Evolutionary conservation across 2,888 invertebrate species (phyloP).

Genomic region (Ormyrus pomaceus): DNA sequence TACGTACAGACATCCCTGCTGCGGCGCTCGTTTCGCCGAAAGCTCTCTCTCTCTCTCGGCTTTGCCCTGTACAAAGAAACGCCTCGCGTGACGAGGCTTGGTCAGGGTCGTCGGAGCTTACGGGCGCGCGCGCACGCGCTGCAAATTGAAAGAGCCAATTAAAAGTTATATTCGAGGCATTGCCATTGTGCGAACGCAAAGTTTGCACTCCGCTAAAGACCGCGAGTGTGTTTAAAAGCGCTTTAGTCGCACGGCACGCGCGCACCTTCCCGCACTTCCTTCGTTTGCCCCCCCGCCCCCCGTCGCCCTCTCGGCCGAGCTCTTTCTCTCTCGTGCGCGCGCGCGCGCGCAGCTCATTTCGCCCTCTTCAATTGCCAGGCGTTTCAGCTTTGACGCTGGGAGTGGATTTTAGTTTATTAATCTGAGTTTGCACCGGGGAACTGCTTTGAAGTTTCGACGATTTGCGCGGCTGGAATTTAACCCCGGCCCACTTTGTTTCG

Average conservation of each 20-base stretch:
- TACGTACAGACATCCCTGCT: no score
- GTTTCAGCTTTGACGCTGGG: neutral
- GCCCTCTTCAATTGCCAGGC: no score
- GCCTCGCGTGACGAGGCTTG: no score
- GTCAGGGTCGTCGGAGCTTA: neutral
- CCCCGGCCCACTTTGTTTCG: no score
- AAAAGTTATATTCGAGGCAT: constrained; percentile 62
- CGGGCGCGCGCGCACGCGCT: constrained; percentile 1
- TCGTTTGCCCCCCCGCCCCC: no score
- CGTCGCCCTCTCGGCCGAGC: neutral
- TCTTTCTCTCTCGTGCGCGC: neutral
- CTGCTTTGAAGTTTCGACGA: neutral
- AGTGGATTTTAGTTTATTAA: constrained; percentile 8
- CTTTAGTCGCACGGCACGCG: neutral
- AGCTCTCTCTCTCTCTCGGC: no score
- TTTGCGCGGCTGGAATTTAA: neutral
- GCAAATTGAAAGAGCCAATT: constrained; percentile 68
- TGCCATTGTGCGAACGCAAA: constrained; percentile 11
- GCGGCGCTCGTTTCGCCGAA: no score
- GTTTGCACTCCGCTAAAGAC: constrained; percentile 13
- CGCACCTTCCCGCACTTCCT: neutral
- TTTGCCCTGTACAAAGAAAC: no score
- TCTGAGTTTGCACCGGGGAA: neutral
- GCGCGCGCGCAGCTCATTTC: no score
- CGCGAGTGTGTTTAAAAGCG: constrained; percentile 18